Percentiles rank a stretch among this genome's conserved stretches.
phyloP scores from a whole-genome alignment of 2,113 vertebrate genomes.

The zebrafish (Danio rerio) region GRCz12tu NC_133186.1:11646501-11647000 shows the following conservation, averaged over 20 bases:
- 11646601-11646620: too few relatives aligned
- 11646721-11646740: conserved; percentile 56
- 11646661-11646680: too few relatives aligned
- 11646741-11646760: conserved; percentile 44
- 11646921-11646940: conserved; percentile 61
- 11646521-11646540: too few relatives aligned
- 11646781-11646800: conserved; percentile 65
- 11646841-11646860: conserved; percentile 72
- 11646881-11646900: conserved; percentile 68
- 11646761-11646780: conserved; percentile 64
- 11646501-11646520: too few relatives aligned
- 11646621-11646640: too few relatives aligned
- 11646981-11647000: conserved; percentile 81
- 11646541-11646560: too few relatives aligned
- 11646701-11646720: conserved; percentile 60
- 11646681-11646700: conserved; percentile 62
- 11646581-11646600: too few relatives aligned
- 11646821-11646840: conserved; percentile 63
- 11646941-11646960: conserved; percentile 58
- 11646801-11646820: conserved; percentile 67
- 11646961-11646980: conserved; percentile 72
- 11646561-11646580: too few relatives aligned
- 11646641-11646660: too few relatives aligned
- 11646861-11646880: conserved; percentile 68
- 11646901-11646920: conserved; percentile 50